These are phyloP conservation scores for Amitus sp. DNA, from an alignment of 2,888 invertebrate species.

Conservation along the genomic window DNA sequence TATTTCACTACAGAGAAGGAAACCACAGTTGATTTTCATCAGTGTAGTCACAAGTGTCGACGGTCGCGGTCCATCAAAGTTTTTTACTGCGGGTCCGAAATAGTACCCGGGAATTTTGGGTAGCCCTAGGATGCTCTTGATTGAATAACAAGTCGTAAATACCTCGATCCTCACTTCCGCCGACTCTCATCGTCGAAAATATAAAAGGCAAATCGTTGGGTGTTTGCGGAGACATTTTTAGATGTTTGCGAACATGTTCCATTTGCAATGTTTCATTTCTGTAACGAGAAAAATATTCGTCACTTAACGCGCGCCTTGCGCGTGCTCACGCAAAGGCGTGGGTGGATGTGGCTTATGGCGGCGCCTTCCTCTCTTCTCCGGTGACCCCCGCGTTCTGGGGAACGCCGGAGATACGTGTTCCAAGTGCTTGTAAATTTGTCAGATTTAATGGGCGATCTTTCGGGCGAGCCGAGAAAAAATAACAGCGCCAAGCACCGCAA, in stretches of 20 bases:
- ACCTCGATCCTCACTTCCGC: no score
- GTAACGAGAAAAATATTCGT: conserved; percentile 32
- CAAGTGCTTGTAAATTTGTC: conserved; percentile 45
- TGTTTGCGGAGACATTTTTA: no score
- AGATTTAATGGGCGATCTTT: conserved; percentile 44
- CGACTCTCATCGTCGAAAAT: no score
- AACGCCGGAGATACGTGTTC: conserved; percentile 30
- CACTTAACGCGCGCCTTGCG: conserved; percentile 25
- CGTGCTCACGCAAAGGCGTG: conserved; percentile 25
- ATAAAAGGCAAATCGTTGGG: no score
- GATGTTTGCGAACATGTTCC: background rate
- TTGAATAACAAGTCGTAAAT: no score
- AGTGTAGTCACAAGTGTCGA: no score
- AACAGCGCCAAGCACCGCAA: background rate
- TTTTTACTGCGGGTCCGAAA: no score
- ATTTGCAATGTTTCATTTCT: conserved; percentile 17
- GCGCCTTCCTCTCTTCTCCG: conserved; percentile 17
- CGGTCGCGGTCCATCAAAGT: no score
- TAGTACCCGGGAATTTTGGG: no score
- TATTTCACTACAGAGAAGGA: no score
- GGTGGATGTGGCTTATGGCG: conserved; percentile 28
- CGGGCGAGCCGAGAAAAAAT: conserved; percentile 15
- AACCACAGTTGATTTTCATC: no score
- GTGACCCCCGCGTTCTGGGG: conserved; percentile 23
- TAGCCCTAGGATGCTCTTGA: no score